Conservation (phyloP, 2,888 invertebrate species). For the Liopterus haemorrhoidalis region DNA sequence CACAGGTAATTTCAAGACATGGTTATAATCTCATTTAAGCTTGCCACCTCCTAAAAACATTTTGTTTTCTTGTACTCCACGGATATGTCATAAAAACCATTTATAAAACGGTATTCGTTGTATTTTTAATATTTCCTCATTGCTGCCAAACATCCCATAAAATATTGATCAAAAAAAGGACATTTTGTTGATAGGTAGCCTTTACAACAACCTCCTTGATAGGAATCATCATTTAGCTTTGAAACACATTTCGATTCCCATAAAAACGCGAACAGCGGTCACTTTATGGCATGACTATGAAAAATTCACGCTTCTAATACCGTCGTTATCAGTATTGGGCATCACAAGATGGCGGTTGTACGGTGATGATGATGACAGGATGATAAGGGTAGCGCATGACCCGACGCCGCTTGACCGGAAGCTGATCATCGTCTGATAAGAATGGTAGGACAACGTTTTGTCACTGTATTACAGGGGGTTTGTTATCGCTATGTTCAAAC, state of each 20-base stretch:
- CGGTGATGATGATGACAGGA: not conserved
- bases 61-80: no score
- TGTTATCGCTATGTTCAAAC: not conserved
- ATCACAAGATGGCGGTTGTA: constrained; percentile 7
- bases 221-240: no score
- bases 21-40: no score
- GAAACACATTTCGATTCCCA: constrained; percentile 19
- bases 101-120: no score
- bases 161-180: no score
- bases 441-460: constrained; percentile 7
- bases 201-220: constrained; percentile 4
- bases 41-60: no score
- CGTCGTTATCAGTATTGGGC: constrained; percentile 5
- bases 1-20: no score
- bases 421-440: constrained; percentile 15
- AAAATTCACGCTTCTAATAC: constrained; percentile 28
- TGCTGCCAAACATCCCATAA: no score
- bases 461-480: no score
- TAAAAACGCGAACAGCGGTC: constrained; percentile 2
- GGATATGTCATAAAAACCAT: no score
- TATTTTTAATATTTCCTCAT: no score
- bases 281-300: constrained; percentile 28
- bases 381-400: constrained; percentile 1
- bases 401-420: constrained; percentile 12
- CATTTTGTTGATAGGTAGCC: no score